A percentile compares a stretch with the other conserved stretches of the same genome.
Conservation (phyloP, 2,888 invertebrate species). For the Teleogryllus oceanicus region DNA sequence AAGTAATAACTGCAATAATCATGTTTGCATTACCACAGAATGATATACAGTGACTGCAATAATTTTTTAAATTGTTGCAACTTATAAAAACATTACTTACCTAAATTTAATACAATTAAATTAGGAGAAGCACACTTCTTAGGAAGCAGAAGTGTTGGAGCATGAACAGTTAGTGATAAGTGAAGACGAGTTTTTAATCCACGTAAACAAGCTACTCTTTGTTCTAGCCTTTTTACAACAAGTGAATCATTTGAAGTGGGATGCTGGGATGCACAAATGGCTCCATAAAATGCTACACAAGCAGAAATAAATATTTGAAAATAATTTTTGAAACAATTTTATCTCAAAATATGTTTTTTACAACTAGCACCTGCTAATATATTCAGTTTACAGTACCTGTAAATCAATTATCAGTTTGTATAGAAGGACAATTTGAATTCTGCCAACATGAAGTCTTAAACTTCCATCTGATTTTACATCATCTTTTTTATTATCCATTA, state of each 20-base stretch:
- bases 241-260: slow-evolving; percentile 35
- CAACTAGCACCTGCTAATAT: neutral
- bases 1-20: neutral
- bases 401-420: slow-evolving; percentile 61
- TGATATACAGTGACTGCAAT: neutral
- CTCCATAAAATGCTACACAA: slow-evolving; percentile 55
- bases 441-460: slow-evolving; percentile 65
- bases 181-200: slow-evolving; percentile 56
- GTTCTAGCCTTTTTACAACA: slow-evolving; percentile 49
- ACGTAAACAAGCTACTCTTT: slow-evolving; percentile 47
- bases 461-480: slow-evolving; percentile 65
- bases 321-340: neutral
- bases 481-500: slow-evolving; percentile 50
- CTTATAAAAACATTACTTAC: slow-evolving; percentile 46
- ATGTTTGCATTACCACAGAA: neutral
- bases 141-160: slow-evolving; percentile 71
- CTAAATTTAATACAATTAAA: slow-evolving; percentile 70
- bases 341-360: neutral
- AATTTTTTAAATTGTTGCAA: neutral
- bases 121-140: slow-evolving; percentile 77
- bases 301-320: neutral
- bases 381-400: slow-evolving; percentile 53
- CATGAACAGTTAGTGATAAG: slow-evolving; percentile 64
- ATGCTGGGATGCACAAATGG: slow-evolving; percentile 49
- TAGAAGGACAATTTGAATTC: slow-evolving; percentile 67